These are phyloP conservation scores for Therioaphis trifolii DNA, from an alignment of 2,888 invertebrate species.

Conservation along the genomic window DNA sequence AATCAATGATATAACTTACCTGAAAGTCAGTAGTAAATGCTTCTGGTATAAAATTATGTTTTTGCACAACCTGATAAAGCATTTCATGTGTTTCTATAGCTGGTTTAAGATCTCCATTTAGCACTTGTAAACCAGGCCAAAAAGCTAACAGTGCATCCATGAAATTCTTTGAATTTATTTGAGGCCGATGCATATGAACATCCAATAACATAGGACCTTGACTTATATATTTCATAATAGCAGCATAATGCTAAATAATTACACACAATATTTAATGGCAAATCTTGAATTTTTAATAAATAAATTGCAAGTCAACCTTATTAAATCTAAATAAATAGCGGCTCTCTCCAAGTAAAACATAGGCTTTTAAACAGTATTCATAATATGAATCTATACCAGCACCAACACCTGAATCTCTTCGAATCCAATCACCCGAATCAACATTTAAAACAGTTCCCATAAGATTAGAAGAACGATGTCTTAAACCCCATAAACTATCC, in stretches of 20 bases:
- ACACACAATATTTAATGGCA: neutral
- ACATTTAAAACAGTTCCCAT: constrained; percentile 98
- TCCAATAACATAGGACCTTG: constrained; percentile 95
- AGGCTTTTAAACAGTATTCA: constrained; percentile 97
- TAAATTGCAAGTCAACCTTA: constrained; percentile 68
- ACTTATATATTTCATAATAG: constrained; percentile 96
- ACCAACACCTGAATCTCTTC: constrained; percentile 97
- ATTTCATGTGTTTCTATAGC: constrained; percentile 99
- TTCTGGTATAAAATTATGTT: constrained; percentile 97
- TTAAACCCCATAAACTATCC: constrained; percentile 95
- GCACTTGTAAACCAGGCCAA: constrained; percentile 95
- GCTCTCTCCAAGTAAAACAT: constrained; percentile 93
- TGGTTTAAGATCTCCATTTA: constrained; percentile 91
- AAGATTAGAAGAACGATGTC: constrained; percentile 89
- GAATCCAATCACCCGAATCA: constrained; percentile 98
- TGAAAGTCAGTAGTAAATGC: constrained; percentile 98
- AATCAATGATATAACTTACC: constrained; percentile 68
- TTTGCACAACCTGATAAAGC: constrained; percentile 97
- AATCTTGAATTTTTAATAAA: neutral
- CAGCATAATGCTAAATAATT: constrained; percentile 84
- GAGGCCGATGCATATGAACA: constrained; percentile 96
- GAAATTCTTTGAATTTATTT: constrained; percentile 92
- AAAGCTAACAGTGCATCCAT: constrained; percentile 98
- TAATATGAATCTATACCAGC: constrained; percentile 99
- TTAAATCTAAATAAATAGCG: constrained; percentile 94